A percentile compares a stretch with the other conserved stretches of the same genome.
Conservation (phyloP, 2,888 invertebrate genomes). For the Rhagium mordax region DNA sequence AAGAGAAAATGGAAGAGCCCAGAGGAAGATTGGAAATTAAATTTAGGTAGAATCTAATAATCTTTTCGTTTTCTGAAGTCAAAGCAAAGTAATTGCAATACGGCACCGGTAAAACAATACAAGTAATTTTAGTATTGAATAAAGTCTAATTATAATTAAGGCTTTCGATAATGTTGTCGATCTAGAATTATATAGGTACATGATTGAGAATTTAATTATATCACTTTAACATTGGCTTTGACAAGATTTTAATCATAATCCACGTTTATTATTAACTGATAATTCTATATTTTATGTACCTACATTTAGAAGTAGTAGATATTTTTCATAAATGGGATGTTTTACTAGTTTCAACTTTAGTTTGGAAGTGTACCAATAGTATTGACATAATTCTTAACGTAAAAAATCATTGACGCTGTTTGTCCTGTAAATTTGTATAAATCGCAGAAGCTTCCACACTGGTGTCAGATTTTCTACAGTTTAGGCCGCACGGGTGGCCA, state of each 20-base stretch:
- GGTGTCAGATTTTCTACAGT: too few relatives aligned
- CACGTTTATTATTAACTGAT: neutral
- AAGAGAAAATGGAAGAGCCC: slow-evolving; percentile 27
- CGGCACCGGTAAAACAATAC: slow-evolving; percentile 17
- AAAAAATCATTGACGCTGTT: too few relatives aligned
- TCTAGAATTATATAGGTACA: neutral
- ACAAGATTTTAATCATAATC: neutral
- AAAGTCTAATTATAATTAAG: slow-evolving; percentile 19
- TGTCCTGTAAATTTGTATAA: too few relatives aligned
- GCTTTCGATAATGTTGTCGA: neutral
- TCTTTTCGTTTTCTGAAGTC: slow-evolving; percentile 42
- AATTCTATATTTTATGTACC: too few relatives aligned
- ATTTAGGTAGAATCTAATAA: slow-evolving; percentile 47
- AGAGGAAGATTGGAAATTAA: slow-evolving; percentile 41
- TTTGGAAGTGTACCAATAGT: too few relatives aligned
- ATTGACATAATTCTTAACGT: too few relatives aligned
- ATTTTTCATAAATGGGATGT: too few relatives aligned
- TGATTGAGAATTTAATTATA: neutral
- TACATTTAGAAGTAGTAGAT: too few relatives aligned
- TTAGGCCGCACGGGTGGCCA: too few relatives aligned
- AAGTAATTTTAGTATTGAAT: slow-evolving; percentile 13
- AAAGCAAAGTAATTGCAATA: slow-evolving; percentile 27
- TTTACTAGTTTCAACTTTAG: too few relatives aligned
- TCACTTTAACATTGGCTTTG: neutral
- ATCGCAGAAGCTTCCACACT: too few relatives aligned